Evolutionary conservation across 2,888 invertebrate genomes (phyloP).

Genomic region (Papilio gigon): DNA sequence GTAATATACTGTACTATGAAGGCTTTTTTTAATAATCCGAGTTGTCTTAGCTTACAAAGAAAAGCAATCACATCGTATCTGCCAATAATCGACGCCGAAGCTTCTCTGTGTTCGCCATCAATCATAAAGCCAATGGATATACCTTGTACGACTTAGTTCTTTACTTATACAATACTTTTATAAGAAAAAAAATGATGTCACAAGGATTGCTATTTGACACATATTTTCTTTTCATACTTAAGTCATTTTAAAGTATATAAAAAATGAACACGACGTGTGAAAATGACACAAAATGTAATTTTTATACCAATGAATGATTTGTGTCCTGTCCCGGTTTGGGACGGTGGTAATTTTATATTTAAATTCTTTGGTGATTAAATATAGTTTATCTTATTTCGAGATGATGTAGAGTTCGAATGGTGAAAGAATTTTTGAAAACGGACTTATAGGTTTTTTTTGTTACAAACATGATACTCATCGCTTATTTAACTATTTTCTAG

Average conservation of each 20-base stretch:
- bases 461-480: too few species aligned
- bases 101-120: conserved; percentile 15
- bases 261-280: too few species aligned
- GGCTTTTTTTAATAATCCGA: not conserved
- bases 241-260: not conserved
- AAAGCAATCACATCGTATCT: conserved; percentile 15
- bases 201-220: not conserved
- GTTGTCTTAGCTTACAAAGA: conserved; percentile 10
- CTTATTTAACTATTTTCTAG: too few species aligned
- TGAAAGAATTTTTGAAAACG: too few species aligned
- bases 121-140: conserved; percentile 22
- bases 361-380: too few species aligned
- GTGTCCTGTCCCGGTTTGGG: too few species aligned
- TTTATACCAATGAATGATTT: too few species aligned
- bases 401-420: too few species aligned
- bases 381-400: too few species aligned
- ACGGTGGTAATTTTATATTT: too few species aligned
- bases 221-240: not conserved
- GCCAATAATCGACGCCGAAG: conserved; percentile 13
- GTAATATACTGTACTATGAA: not conserved
- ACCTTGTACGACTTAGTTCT: conserved; percentile 6
- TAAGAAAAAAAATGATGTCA: conserved; percentile 6
- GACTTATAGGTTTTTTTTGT: too few species aligned
- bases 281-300: too few species aligned
- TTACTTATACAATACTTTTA: conserved; percentile 22